Evolutionary conservation across 2,797 vertebrate genomes (phyloP).

Genomic region (Chiroxiphia lanceolata): DNA sequence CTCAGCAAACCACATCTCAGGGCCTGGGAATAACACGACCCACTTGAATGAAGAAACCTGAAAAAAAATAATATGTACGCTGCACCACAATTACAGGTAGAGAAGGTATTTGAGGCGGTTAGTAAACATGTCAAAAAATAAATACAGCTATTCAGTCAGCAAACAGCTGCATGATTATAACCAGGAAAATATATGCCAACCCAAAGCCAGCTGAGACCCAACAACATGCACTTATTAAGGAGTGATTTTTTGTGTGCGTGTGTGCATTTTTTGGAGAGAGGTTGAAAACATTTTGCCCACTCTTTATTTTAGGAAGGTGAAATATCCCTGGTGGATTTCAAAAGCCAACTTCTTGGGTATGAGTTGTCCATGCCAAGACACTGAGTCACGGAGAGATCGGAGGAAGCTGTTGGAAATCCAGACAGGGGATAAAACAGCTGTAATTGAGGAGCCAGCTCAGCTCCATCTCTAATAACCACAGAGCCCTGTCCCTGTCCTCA

Average conservation of each 20-base stretch:
- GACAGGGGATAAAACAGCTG: constrained; percentile 45
- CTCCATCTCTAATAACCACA: not conserved
- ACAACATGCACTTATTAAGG: constrained; percentile 27
- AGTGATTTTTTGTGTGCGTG: not conserved
- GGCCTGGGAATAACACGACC: not conserved
- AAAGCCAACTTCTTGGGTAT: constrained; percentile 42
- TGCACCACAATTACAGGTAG: constrained; percentile 58
- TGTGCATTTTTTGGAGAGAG: constrained; percentile 18
- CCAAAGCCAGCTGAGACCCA: constrained; percentile 32
- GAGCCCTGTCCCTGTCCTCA: not conserved
- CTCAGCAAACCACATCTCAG: not conserved
- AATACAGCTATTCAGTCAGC: constrained; percentile 66
- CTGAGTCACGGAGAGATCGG: constrained; percentile 57
- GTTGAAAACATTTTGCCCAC: constrained; percentile 50
- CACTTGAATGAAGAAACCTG: constrained; percentile 59
- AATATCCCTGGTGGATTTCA: constrained; percentile 47
- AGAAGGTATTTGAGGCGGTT: constrained; percentile 49
- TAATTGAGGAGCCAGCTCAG: constrained; percentile 19
- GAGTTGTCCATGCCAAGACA: constrained; percentile 37
- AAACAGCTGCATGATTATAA: constrained; percentile 62
- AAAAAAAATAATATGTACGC: not conserved
- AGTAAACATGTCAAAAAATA: constrained; percentile 69
- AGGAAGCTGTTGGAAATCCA: constrained; percentile 49
- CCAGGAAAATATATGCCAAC: constrained; percentile 44
- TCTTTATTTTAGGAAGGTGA: constrained; percentile 71